Evolutionary conservation across 2,113 vertebrate genomes (phyloP).

Genomic region (Rhynchomys soricoides): DNA sequence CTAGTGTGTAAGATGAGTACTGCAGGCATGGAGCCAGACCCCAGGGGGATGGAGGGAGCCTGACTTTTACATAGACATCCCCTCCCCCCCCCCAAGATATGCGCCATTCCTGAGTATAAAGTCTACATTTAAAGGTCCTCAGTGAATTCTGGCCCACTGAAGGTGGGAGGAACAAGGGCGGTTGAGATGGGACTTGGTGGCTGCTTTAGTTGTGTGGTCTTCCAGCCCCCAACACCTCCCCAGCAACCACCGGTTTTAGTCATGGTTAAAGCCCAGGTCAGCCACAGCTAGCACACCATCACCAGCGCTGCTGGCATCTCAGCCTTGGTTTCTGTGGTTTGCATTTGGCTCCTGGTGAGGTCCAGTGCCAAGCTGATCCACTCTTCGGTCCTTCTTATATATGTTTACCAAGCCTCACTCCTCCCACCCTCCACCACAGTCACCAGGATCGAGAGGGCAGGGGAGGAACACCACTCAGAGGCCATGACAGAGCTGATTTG

Average conservation of each 20-base stretch:
- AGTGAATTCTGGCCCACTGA: conserved; percentile 24
- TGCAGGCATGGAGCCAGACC: conserved; percentile 87
- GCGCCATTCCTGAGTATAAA: neutral
- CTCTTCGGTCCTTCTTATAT: neutral
- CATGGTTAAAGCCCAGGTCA: conserved; percentile 9
- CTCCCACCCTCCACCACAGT: conserved; percentile 42
- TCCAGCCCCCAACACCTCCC: neutral
- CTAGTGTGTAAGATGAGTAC: conserved; percentile 88
- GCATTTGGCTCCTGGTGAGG: conserved; percentile 35
- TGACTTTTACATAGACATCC: conserved; percentile 67
- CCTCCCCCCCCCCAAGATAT: conserved; percentile 32
- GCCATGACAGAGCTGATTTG: conserved; percentile 14
- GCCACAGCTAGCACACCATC: neutral
- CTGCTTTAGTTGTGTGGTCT: neutral
- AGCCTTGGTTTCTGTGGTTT: conserved; percentile 59
- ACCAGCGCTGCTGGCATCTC: neutral
- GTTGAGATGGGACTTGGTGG: neutral
- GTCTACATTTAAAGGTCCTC: neutral
- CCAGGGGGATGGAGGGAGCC: conserved; percentile 68
- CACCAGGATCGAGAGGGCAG: neutral
- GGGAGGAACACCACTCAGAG: neutral
- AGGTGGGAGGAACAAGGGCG: conserved; percentile 28
- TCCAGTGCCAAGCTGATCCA: neutral
- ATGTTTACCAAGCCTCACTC: neutral
- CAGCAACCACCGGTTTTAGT: neutral